A percentile compares a stretch with the other conserved stretches of the same genome.
Conservation (phyloP, 2,888 invertebrate genomes). For the Callyntrura sp. region DNA sequence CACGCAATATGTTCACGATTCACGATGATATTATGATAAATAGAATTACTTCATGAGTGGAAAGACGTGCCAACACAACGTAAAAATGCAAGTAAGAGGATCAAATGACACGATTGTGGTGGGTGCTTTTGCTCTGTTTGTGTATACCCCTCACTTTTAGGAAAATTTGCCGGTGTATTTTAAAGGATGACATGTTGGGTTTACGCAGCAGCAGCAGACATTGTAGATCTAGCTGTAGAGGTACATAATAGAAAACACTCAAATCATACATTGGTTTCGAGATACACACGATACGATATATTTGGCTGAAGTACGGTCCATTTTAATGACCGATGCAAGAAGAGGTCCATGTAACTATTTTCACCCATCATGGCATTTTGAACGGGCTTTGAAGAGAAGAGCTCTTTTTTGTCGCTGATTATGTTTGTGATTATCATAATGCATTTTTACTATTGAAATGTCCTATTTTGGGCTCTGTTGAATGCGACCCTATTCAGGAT, state of each 20-base stretch:
- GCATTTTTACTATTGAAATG: constrained; percentile 51
- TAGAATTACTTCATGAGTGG: constrained; percentile 25
- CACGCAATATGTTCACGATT: constrained; percentile 59
- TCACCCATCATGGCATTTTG: background rate
- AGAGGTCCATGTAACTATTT: constrained; percentile 27
- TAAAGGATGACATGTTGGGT: too few relatives aligned
- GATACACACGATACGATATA: background rate
- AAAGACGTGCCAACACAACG: constrained; percentile 26
- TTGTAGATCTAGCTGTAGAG: background rate
- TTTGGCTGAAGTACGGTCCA: background rate
- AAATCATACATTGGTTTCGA: background rate
- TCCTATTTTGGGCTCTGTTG: constrained; percentile 66
- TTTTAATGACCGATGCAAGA: constrained; percentile 27
- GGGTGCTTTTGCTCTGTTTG: constrained; percentile 38
- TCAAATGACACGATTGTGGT: constrained; percentile 37
- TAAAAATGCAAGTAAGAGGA: constrained; percentile 42
- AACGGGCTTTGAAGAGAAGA: constrained; percentile 8
- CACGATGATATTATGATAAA: constrained; percentile 54
- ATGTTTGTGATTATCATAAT: constrained; percentile 39
- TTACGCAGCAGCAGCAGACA: background rate
- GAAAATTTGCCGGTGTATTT: too few relatives aligned
- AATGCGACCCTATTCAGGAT: constrained; percentile 65
- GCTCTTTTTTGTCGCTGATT: constrained; percentile 9
- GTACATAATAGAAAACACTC: too few relatives aligned
- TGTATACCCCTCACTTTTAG: background rate